phyloP scores from a whole-genome alignment of 2,888 invertebrate species.

The Lampropteryx suffumata region DNA sequence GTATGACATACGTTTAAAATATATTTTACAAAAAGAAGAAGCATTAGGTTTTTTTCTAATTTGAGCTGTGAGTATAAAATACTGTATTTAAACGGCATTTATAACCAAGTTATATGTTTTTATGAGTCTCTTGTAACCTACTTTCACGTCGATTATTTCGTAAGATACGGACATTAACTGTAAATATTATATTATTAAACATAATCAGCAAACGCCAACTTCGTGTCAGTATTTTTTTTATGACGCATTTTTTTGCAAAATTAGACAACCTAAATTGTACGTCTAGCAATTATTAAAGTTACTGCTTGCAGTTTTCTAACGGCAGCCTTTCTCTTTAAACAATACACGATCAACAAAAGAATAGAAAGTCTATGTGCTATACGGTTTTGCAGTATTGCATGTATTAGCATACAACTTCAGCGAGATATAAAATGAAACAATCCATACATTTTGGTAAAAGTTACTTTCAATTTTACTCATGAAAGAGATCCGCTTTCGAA shows the following conservation, averaged over 20 bases:
- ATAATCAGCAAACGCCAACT: slow-evolving; percentile 1
- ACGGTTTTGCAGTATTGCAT: slow-evolving; percentile 29
- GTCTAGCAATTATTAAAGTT: slow-evolving; percentile 48
- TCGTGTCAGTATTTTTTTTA: too few relatives aligned
- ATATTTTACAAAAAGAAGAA: too few relatives aligned
- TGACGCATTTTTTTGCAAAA: slow-evolving; percentile 8
- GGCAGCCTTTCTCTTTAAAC: slow-evolving; percentile 69
- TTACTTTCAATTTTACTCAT: slow-evolving; percentile 35
- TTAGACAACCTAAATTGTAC: slow-evolving; percentile 36
- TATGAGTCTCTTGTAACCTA: slow-evolving; percentile 1
- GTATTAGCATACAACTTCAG: slow-evolving; percentile 24
- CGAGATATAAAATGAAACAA: slow-evolving; percentile 27
- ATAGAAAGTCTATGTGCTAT: slow-evolving; percentile 53
- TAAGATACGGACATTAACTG: slow-evolving; percentile 6
- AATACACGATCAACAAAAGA: slow-evolving; percentile 48
- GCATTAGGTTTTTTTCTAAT: too few relatives aligned
- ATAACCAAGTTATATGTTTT: neutral
- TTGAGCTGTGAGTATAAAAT: neutral
- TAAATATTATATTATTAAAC: slow-evolving; percentile 11
- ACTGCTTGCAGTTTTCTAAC: slow-evolving; percentile 43
- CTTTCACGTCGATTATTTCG: slow-evolving; percentile 17
- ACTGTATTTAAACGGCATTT: neutral
- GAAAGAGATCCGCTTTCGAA: slow-evolving; percentile 36
- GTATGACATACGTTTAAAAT: too few relatives aligned
- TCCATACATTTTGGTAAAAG: slow-evolving; percentile 34